These are phyloP conservation scores for Pectinophora gossypiella DNA, from an alignment of 1,140 invertebrate genomes.

Conservation along the genomic window DNA sequence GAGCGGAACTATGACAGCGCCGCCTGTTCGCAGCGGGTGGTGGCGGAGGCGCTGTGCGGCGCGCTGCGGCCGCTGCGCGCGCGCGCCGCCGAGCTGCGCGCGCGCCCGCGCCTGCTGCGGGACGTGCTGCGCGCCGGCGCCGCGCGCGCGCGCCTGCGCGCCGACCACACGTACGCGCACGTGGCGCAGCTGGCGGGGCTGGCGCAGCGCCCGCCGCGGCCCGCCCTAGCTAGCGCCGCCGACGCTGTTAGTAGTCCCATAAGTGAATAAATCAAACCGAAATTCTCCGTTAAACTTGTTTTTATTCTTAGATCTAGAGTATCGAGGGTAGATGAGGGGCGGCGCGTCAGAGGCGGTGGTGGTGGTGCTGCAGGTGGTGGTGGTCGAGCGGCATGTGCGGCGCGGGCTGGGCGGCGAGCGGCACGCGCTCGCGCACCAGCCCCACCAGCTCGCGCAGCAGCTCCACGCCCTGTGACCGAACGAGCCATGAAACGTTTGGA, in stretches of 20 bases:
- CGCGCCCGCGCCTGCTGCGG: slow-evolving; percentile 79
- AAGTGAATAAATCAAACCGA: too few species aligned
- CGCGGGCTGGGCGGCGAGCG: slow-evolving; percentile 11
- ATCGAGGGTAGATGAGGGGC: too few species aligned
- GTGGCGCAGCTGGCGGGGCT: slow-evolving; percentile 80
- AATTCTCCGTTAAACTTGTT: too few species aligned
- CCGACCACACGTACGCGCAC: slow-evolving; percentile 81
- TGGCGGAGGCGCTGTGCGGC: slow-evolving; percentile 33
- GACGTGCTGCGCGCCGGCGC: slow-evolving; percentile 82
- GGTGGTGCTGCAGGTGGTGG: slow-evolving; percentile 22
- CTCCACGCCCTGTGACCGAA: slow-evolving; percentile 57
- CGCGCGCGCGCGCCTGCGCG: slow-evolving; percentile 81
- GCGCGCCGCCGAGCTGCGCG: slow-evolving; percentile 73
- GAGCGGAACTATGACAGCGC: too few species aligned
- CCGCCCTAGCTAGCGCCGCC: not conserved
- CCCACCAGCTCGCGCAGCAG: slow-evolving; percentile 46
- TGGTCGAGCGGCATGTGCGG: slow-evolving; percentile 12
- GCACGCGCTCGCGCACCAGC: slow-evolving; percentile 30
- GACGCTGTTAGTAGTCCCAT: too few species aligned
- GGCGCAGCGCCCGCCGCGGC: slow-evolving; percentile 12
- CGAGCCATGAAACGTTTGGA: slow-evolving; percentile 4
- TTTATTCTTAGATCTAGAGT: too few species aligned
- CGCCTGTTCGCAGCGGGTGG: slow-evolving; percentile 19
- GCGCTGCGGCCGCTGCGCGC: slow-evolving; percentile 33
- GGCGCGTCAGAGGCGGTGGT: slow-evolving; percentile 27